These are phyloP conservation scores for Ectobius pallidus DNA, from an alignment of 2,888 invertebrate genomes.

Conservation along the genomic window DNA sequence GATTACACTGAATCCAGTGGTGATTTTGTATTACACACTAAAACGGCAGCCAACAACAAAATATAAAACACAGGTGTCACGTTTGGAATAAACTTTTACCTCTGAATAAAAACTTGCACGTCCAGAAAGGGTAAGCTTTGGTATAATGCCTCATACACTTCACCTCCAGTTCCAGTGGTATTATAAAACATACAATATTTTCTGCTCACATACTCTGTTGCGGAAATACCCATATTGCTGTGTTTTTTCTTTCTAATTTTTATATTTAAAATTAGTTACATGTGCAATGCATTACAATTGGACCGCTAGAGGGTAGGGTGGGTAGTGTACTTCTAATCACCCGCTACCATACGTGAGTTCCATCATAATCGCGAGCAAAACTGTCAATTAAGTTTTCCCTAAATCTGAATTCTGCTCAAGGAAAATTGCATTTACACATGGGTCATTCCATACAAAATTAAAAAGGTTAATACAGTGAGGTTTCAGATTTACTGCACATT, in stretches of 20 bases:
- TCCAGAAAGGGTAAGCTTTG: neutral
- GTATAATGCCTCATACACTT: neutral
- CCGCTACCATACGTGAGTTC: neutral
- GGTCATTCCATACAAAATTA: too few relatives aligned
- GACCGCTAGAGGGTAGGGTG: neutral
- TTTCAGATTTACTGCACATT: too few relatives aligned
- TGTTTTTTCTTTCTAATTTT: conserved; percentile 1
- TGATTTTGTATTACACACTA: too few relatives aligned
- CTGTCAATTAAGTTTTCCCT: conserved; percentile 12
- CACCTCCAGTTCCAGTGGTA: neutral
- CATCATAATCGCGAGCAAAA: neutral
- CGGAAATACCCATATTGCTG: neutral
- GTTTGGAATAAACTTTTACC: neutral
- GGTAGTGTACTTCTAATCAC: neutral
- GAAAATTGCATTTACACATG: too few relatives aligned
- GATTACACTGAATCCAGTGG: too few relatives aligned
- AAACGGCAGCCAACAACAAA: too few relatives aligned
- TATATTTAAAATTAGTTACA: conserved; percentile 17
- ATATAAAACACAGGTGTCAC: neutral
- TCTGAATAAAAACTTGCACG: conserved; percentile 1
- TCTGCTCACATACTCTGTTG: conserved; percentile 1
- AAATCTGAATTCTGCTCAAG: conserved; percentile 2
- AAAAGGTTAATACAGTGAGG: too few relatives aligned
- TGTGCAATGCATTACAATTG: neutral
- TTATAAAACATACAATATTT: neutral